Base-by-base conservation (phyloP, 1,140 invertebrate genomes). In the Sinonovacula constricta region DNA sequence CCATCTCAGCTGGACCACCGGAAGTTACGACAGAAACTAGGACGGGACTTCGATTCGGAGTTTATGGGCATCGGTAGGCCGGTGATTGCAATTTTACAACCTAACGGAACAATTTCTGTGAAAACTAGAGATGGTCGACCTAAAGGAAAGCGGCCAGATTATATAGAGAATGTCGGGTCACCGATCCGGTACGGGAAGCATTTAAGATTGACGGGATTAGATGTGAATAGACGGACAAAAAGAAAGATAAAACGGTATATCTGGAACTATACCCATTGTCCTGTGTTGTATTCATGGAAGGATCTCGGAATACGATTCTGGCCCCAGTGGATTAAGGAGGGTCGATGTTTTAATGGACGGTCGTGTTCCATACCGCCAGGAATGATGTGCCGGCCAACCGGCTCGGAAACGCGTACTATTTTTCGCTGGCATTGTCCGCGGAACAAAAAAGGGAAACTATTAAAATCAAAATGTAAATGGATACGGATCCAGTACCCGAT, bases 351-450 rank as follows among this genome's bases (percentile, higher is more conserved):
- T 65, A 85, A 81, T 49, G 88, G 90, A 4, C 83, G 89, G 12
- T 93, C 93, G n/a, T 94, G 93, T 80, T 93, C 93, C 10, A 90
- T 94, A 45, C 93, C 93, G 0, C 90, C 92, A 0, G 93, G 93
- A 10, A 93, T 94, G 93, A 90, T 86, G 53, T 94, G 93, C 83
- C 88, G 85, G 30, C 85, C 84, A 2, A 84, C 67, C 34, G 51
- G 56, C 14, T 86, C 84, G n/a, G 89, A 86, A 51, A 88, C 90
- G 53, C 92, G 92, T 83, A 89, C 89, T 18, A 77, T 93, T 14
- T 86, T 93, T 3, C 85, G 92, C 5, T 93, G 92, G 92, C 90
- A 92, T 80, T 93, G 92, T 78, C 84, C 87, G 70, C 82, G 88
- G 65, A 87, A 83, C 80, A 88, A 88, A 28, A 87, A 89, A 79